phyloP scores from a whole-genome alignment of 2,113 vertebrate species.

The Hippocampus zosterae region DNA sequence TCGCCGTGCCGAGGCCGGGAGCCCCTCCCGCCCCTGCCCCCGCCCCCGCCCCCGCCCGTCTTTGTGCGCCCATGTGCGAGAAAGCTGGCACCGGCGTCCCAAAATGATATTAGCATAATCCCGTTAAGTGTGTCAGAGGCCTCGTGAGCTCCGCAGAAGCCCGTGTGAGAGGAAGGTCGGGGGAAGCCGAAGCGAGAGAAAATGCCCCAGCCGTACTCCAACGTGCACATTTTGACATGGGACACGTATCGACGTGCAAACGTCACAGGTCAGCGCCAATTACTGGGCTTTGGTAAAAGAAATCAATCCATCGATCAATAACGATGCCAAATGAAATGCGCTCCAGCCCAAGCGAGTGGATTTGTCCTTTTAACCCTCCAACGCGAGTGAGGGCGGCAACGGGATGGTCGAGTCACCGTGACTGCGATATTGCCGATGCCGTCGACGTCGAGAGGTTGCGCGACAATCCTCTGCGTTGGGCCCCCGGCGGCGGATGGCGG shows the following conservation, averaged over 20 bases:
- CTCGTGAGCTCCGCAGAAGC: constrained; percentile 61
- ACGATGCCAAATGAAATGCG: no score
- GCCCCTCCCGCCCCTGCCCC: constrained; percentile 57
- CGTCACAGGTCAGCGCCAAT: background rate
- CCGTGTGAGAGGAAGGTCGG: constrained; percentile 50
- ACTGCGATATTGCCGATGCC: no score
- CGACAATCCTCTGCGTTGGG: background rate
- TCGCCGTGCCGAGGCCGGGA: constrained; percentile 41
- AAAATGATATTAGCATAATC: constrained; percentile 79
- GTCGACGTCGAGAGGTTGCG: no score
- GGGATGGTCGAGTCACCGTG: no score
- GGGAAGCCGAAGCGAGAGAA: background rate
- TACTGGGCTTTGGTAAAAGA: no score
- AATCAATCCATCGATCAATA: no score
- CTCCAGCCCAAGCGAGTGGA: no score
- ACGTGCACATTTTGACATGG: background rate
- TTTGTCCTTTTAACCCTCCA: no score
- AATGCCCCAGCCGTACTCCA: background rate
- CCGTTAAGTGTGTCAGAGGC: constrained; percentile 76
- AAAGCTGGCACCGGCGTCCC: constrained; percentile 67
- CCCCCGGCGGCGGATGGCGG: constrained; percentile 5
- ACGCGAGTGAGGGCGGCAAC: no score
- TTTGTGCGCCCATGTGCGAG: constrained; percentile 71
- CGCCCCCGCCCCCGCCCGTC: constrained; percentile 56
- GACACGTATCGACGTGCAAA: background rate